A percentile compares a stretch with the other conserved stretches of the same genome.
These are phyloP conservation scores for Miichthys miiuy DNA, from an alignment of 2,797 vertebrate genomes.

Conservation along the genomic window DNA sequence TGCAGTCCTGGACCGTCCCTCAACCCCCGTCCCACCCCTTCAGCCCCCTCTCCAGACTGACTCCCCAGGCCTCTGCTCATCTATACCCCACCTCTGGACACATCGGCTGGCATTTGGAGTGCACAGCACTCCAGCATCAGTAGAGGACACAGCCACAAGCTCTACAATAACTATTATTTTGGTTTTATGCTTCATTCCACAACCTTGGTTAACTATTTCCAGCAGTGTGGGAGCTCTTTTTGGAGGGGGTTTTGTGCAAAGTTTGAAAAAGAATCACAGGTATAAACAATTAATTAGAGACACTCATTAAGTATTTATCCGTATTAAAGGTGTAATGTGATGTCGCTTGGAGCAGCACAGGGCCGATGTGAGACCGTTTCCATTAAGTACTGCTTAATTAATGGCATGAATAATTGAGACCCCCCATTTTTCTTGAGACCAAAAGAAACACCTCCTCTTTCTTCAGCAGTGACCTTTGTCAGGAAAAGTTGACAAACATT, in stretches of 20 bases:
- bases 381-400: constrained; percentile 85
- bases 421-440: constrained; percentile 77
- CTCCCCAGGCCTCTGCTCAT: constrained; percentile 70
- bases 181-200: constrained; percentile 15
- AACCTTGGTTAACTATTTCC: constrained; percentile 6
- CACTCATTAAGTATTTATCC: constrained; percentile 83
- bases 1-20: constrained; percentile 64
- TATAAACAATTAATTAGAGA: constrained; percentile 84
- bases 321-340: constrained; percentile 85
- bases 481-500: constrained; percentile 71
- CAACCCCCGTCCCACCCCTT: constrained; percentile 45
- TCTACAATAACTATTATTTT: constrained; percentile 32
- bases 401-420: constrained; percentile 82
- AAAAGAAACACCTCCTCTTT: constrained; percentile 70
- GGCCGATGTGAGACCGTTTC: constrained; percentile 79
- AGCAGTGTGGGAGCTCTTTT: constrained; percentile 8
- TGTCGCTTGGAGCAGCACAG: constrained; percentile 78
- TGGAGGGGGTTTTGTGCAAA: constrained; percentile 54
- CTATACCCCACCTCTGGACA: constrained; percentile 72
- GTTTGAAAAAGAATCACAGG: constrained; percentile 80
- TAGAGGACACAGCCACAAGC: constrained; percentile 54
- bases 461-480: constrained; percentile 75
- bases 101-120: constrained; percentile 70
- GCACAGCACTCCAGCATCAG: constrained; percentile 42
- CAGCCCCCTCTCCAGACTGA: constrained; percentile 55